Evolutionary conservation across 2,888 invertebrate species (phyloP).

Genomic region (Thera britannica): DNA sequence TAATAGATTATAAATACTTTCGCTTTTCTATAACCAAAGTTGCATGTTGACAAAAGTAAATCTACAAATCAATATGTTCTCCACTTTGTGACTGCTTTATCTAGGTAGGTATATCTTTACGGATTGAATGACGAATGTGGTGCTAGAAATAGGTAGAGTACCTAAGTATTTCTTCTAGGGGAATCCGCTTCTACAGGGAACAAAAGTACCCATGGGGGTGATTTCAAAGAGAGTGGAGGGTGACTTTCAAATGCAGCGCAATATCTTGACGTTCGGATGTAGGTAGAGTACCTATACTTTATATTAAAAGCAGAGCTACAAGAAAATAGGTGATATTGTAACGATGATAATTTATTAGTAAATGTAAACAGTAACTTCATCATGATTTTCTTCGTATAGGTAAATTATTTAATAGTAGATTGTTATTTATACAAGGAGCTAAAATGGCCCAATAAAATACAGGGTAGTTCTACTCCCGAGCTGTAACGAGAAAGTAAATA

Average conservation of each 20-base stretch:
- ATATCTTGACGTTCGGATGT: slow-evolving; percentile 9
- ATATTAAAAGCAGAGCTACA: no score
- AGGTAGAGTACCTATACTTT: neutral
- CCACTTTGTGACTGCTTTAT: slow-evolving; percentile 3
- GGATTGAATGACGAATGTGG: neutral
- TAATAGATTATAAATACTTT: neutral
- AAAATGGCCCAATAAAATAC: no score
- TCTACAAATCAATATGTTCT: slow-evolving; percentile 10
- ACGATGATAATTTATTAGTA: no score
- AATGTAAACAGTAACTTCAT: no score
- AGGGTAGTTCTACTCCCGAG: no score
- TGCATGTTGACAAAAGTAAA: neutral
- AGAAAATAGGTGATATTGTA: no score
- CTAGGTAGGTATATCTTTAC: neutral
- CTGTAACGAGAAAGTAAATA: no score
- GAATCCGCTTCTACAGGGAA: slow-evolving; percentile 6
- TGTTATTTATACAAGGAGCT: no score
- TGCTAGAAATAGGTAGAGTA: slow-evolving; percentile 1
- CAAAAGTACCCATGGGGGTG: slow-evolving; percentile 12
- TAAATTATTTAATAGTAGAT: no score
- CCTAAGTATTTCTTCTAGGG: slow-evolving; percentile 1
- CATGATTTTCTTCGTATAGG: no score
- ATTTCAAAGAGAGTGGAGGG: slow-evolving; percentile 15
- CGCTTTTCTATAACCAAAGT: neutral
- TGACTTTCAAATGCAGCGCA: slow-evolving; percentile 3